Evolutionary conservation across 2,113 vertebrate species (phyloP), one percentile per base, ranked within the genome.

Genomic region (Clarias gariepinus): DNA sequence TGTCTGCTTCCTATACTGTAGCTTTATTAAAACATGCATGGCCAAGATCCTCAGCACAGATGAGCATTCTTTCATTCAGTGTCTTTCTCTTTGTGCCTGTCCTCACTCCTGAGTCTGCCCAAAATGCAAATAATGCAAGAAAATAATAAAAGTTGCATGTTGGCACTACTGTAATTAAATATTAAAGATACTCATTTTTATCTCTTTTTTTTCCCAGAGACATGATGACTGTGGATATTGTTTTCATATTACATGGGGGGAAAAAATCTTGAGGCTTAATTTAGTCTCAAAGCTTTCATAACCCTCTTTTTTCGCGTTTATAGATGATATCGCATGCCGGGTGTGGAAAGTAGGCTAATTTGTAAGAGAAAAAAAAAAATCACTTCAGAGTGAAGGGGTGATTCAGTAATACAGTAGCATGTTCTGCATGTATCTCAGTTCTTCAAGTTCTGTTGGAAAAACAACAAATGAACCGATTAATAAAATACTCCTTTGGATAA

Each of bases 141-240:
- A 94, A 92, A 90, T 93, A 90, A 94, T 94, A 92, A 95, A 94
- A 95, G 91, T 94, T 94, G 92, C 91, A 94, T 93, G 93, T 94
- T 94, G 94, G 92, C 93, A 93, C 93, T 90, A 91, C 89, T 92
- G 81, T 93, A 94, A 95, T 96, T 94, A 95, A 95, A 94, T 94
- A 95, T 94, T 95, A 95, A 94, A 93, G 90, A 90, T 90, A 85
- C 78, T 85, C 88, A 85, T 90, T 90, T 92, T 88, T 90, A 68
- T 57, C 23, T 69, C 13, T 58, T 21, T 86, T 85, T 90, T 89
- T 82, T 85, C 79, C 41, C 76, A 76, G 76, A 82, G 90, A 90
- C 90, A 88, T 85, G 90, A 91, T 93, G 94, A 93, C 92, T 93
- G 91, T 94, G 92, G 93, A 93, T 94, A 94, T 94, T 95, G 90